Conservation (phyloP, 1,140 invertebrate genomes). For the Camponotus pennsylvanicus region DNA sequence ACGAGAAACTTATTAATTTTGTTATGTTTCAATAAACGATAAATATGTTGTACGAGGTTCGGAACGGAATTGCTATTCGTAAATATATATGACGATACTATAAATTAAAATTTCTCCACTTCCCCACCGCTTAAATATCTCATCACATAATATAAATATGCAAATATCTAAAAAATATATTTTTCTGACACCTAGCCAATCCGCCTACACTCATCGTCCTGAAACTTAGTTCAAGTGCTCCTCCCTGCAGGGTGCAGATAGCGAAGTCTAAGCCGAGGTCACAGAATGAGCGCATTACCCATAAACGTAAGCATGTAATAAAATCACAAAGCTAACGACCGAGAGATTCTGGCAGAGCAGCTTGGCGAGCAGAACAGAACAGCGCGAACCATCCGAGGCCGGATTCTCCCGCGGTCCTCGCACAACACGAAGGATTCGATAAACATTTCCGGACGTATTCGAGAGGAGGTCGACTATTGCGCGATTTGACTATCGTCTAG, state of each 20-base stretch:
- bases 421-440: slow-evolving; percentile 61
- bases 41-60: too few relatives aligned
- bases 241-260: slow-evolving; percentile 69
- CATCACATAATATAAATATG: neutral
- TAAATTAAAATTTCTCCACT: too few relatives aligned
- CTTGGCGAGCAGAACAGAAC: slow-evolving; percentile 37
- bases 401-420: neutral
- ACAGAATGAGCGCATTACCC: slow-evolving; percentile 74
- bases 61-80: too few relatives aligned
- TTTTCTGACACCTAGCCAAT: slow-evolving; percentile 28
- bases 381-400: slow-evolving; percentile 48
- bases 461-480: slow-evolving; percentile 45
- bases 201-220: slow-evolving; percentile 46
- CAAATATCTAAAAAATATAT: neutral
- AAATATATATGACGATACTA: too few relatives aligned
- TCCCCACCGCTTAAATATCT: too few relatives aligned
- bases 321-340: slow-evolving; percentile 71
- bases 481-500: slow-evolving; percentile 47
- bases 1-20: too few relatives aligned
- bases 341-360: slow-evolving; percentile 63
- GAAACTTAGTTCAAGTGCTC: slow-evolving; percentile 29
- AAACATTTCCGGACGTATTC: slow-evolving; percentile 60
- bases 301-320: slow-evolving; percentile 73
- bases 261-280: slow-evolving; percentile 72
- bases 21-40: too few relatives aligned